Conservation (phyloP, 1,140 invertebrate genomes). For the Artemia franciscana region DNA sequence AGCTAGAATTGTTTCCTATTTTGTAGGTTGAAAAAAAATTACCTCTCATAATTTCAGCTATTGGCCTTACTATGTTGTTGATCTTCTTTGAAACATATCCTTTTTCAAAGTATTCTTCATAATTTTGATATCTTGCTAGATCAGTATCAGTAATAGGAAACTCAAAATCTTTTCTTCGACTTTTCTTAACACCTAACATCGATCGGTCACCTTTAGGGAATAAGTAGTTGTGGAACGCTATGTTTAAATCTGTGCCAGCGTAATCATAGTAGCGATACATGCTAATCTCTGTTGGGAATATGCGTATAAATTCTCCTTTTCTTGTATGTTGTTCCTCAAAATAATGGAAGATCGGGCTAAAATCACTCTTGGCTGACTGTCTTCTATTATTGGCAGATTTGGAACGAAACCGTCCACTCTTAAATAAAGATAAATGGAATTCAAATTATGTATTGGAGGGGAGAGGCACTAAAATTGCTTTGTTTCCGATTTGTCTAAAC, state of each 20-base stretch:
- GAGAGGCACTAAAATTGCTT: too few species aligned
- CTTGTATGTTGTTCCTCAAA: slow-evolving; percentile 57
- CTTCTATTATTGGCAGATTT: too few species aligned
- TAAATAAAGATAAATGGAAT: too few species aligned
- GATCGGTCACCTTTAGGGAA: background rate
- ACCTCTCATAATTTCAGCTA: too few species aligned
- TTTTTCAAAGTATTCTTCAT: background rate
- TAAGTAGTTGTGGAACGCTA: background rate
- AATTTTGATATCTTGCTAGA: background rate
- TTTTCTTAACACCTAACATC: background rate
- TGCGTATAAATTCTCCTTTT: slow-evolving; percentile 65
- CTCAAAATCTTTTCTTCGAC: background rate
- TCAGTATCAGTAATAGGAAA: background rate
- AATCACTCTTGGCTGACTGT: too few species aligned
- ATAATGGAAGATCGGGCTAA: slow-evolving; percentile 46
- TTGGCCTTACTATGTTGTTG: too few species aligned
- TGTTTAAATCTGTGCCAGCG: slow-evolving; percentile 7
- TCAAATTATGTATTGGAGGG: too few species aligned
- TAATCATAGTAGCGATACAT: slow-evolving; percentile 31
- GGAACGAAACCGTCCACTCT: too few species aligned
- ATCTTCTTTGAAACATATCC: background rate
- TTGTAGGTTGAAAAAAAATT: too few species aligned
- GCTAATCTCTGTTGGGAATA: slow-evolving; percentile 67
- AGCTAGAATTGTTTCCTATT: too few species aligned
- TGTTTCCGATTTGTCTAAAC: too few species aligned